Conservation (phyloP, 1,140 invertebrate species). For the Asbolus verrucosus region DNA sequence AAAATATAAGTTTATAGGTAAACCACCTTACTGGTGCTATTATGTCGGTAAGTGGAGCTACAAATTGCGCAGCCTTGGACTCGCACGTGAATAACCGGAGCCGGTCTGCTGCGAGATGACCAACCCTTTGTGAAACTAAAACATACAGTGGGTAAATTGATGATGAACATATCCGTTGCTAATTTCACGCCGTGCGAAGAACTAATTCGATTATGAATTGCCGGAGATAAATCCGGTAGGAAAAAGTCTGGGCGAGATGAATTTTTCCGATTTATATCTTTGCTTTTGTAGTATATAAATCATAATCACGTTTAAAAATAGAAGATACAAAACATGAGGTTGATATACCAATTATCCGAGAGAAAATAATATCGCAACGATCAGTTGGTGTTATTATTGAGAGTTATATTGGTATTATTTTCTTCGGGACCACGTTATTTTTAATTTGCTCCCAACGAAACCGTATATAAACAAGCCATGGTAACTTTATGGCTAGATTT, state of each 20-base stretch:
- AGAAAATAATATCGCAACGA: constrained; percentile 38
- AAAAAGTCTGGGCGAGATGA: constrained; percentile 38
- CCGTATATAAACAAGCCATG: constrained; percentile 42
- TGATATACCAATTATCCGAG: constrained; percentile 42
- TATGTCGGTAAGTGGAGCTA: constrained; percentile 44
- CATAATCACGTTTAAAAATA: constrained; percentile 41
- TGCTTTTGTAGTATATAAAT: constrained; percentile 31
- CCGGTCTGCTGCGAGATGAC: constrained; percentile 3
- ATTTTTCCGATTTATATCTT: constrained; percentile 41
- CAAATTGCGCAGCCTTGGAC: constrained; percentile 42
- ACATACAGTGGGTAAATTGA: constrained; percentile 10
- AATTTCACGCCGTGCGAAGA: constrained; percentile 15
- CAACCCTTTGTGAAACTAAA: constrained; percentile 24
- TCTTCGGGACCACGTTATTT: constrained; percentile 42
- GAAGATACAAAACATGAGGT: constrained; percentile 42
- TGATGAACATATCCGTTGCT: constrained; percentile 29
- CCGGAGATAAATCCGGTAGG: constrained; percentile 41
- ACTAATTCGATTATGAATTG: constrained; percentile 23
- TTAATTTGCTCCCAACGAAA: constrained; percentile 40
- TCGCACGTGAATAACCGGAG: constrained; percentile 33
- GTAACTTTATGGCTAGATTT: constrained; percentile 40
- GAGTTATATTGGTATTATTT: constrained; percentile 45
- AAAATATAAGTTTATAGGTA: constrained; percentile 46
- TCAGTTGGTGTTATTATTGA: constrained; percentile 46
- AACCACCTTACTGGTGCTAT: constrained; percentile 44